These are phyloP conservation scores for Caenorhabditis briggsae DNA, from an alignment of 1,140 invertebrate genomes.

Conservation along the genomic window DNA sequence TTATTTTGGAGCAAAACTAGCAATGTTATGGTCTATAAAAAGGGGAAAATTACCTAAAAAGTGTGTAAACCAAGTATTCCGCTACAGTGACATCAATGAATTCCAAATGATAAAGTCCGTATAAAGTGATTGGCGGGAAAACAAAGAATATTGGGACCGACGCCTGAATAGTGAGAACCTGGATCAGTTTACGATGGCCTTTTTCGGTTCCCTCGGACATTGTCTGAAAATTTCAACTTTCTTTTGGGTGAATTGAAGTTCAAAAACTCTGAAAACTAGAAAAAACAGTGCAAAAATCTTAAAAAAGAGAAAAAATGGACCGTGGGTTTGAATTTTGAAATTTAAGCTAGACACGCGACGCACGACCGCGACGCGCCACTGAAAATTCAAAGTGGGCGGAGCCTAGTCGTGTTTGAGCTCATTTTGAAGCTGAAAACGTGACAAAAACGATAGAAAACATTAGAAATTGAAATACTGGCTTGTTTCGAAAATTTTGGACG, in stretches of 20 bases:
- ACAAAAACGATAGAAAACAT: too few species aligned
- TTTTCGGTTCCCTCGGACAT: conserved; percentile 52
- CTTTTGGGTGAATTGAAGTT: too few species aligned
- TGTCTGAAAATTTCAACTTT: conserved; percentile 49
- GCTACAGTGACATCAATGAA: conserved; percentile 56
- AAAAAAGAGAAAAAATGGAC: too few species aligned
- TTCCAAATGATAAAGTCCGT: conserved; percentile 61
- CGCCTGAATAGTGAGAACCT: conserved; percentile 60
- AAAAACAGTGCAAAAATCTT: not conserved
- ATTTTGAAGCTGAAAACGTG: too few species aligned
- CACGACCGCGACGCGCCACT: too few species aligned
- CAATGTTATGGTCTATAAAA: not conserved
- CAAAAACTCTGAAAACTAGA: not conserved
- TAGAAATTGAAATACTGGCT: too few species aligned
- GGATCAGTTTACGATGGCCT: conserved; percentile 59
- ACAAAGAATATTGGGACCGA: conserved; percentile 58
- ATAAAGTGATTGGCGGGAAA: conserved; percentile 59
- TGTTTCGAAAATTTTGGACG: too few species aligned
- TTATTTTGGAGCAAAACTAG: not conserved
- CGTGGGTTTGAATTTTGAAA: not conserved
- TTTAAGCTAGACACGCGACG: too few species aligned
- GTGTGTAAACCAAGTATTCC: conserved; percentile 58
- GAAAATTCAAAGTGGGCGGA: too few species aligned
- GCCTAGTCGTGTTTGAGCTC: too few species aligned
- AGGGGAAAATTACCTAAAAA: conserved; percentile 43